Evolutionary conservation across 92 coral and sea anemone species (phyloP).

Genomic region (Desmophyllum pertusum): DNA sequence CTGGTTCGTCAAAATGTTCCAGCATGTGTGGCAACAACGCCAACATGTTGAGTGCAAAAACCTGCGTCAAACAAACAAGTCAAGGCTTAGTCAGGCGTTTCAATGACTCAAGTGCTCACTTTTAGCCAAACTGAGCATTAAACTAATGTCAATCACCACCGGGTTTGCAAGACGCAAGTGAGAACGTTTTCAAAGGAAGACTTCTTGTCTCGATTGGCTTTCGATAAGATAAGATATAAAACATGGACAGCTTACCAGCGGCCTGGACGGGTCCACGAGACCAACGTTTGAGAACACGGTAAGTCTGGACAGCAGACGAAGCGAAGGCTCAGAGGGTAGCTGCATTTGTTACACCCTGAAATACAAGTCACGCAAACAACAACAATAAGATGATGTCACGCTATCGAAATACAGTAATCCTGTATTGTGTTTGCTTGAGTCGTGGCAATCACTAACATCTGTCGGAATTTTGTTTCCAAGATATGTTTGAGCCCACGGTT

Average conservation of each 20-base stretch:
- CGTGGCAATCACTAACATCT: neutral
- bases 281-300: slow-evolving; percentile 83
- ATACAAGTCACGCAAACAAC: slow-evolving; percentile 12
- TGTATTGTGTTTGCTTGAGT: neutral
- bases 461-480: too few relatives aligned
- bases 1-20: slow-evolving; percentile 91
- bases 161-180: too few relatives aligned
- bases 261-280: slow-evolving; percentile 93
- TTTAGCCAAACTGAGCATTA: too few relatives aligned
- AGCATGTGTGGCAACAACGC: slow-evolving; percentile 89
- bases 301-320: slow-evolving; percentile 89
- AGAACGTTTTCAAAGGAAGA: too few relatives aligned
- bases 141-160: neutral
- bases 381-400: neutral
- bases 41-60: slow-evolving; percentile 86
- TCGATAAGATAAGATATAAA: neutral
- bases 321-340: slow-evolving; percentile 86
- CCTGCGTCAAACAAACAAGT: slow-evolving; percentile 45
- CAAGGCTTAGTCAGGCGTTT: neutral
- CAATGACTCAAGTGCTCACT: neutral
- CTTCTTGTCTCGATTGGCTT: too few relatives aligned
- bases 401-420: neutral
- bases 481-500: too few relatives aligned
- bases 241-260: slow-evolving; percentile 75
- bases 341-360: slow-evolving; percentile 88